Conservation (phyloP, 2,797 vertebrate species). For the Diplodus puntazzo region DNA sequence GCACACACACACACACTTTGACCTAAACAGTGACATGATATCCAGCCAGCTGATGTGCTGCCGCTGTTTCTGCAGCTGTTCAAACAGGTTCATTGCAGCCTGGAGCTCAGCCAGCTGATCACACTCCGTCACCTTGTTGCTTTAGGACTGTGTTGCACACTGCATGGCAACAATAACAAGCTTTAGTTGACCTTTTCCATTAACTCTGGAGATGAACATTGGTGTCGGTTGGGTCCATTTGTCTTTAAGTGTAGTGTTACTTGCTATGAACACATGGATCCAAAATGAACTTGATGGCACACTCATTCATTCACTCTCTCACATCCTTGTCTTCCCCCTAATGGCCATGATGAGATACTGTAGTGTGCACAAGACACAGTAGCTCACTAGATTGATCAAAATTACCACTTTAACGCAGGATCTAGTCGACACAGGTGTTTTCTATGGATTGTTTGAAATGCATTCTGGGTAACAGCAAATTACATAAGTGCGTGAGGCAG, state of each 20-base stretch:
- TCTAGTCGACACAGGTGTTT: not conserved
- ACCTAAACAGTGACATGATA: slow-evolving; percentile 10
- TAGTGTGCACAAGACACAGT: not conserved
- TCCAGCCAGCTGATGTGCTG: slow-evolving; percentile 25
- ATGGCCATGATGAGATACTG: not conserved
- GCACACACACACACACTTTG: slow-evolving; percentile 19
- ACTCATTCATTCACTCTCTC: not conserved
- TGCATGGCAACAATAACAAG: slow-evolving; percentile 19
- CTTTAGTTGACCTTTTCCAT: not conserved
- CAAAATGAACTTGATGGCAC: not conserved
- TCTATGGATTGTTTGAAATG: not conserved
- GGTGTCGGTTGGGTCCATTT: not conserved
- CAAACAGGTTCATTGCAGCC: slow-evolving; percentile 24
- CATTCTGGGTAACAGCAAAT: slow-evolving; percentile 5
- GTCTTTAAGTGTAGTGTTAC: not conserved
- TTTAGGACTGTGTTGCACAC: slow-evolving; percentile 31
- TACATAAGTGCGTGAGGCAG: not conserved
- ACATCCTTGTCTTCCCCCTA: not conserved
- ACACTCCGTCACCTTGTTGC: slow-evolving; percentile 9
- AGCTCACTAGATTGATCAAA: not conserved
- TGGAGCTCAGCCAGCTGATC: slow-evolving; percentile 11
- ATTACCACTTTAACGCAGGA: slow-evolving; percentile 4
- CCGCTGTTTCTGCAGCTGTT: slow-evolving; percentile 47
- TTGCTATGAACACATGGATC: not conserved
- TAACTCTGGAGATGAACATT: not conserved